Evolutionary conservation across 1,140 invertebrate genomes (phyloP), one percentile per base, ranked within the genome.

Genomic region (Anastrepha ludens): DNA sequence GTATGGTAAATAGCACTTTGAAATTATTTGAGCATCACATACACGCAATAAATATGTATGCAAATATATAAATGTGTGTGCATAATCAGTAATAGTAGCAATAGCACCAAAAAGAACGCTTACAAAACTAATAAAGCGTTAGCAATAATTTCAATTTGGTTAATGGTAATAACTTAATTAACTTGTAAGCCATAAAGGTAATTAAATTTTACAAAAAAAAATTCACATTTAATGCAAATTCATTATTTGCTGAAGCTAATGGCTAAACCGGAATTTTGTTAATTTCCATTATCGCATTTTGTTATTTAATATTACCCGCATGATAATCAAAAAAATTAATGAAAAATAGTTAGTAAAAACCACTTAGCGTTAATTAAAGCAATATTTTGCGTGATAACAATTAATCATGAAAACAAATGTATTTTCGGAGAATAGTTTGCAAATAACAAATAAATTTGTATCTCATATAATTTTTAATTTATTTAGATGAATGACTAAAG

Each of bases 111-210:
- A 20, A 17, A 58, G 13, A 58, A 8, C 4, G 17, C 17, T 17
- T 17, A 67, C 20, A 67, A 67, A 6, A 29, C 20, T 20, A 74
- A 78, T 13, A 29, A 29, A n/a, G 6, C 74, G 17, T 9, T 81
- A 20, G 74, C 15, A 81, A 81, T 81, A 81, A 55, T 81, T 55
- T 81, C 47, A 15, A 58, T 55, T 81, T 81, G 20, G 74, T 50
- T 81, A 81, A 81, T 81, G 74, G 74, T 55, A 81, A 58, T 7
- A 50, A 55, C 74, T 81, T 81, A 81, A 81, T 81, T 55, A 81
- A 81, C 74, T 55, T 55, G 47, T 58, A 13, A 2, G 47, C 47
- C 13, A 70, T 9, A 9, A 11, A 20, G 17, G 5, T 81, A 81
- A 81, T 81, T 81, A 81, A 81, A 81, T 55, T 81, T 9, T 55